phyloP scores from a whole-genome alignment of 2,113 vertebrate species.

The Caloenas nicobarica region DNA sequence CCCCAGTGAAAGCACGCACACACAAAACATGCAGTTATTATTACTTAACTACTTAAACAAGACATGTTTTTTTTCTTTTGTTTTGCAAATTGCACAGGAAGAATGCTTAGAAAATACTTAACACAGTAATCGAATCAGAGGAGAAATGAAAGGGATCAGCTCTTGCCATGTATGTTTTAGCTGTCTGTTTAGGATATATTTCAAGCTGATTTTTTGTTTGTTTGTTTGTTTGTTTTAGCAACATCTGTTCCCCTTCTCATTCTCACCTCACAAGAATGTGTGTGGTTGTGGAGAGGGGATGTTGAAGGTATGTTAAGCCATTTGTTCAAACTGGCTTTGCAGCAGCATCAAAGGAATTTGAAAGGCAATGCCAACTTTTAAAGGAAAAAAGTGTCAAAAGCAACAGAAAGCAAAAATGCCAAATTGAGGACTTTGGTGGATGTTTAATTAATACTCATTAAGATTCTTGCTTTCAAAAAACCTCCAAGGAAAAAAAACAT shows the following conservation, averaged over 20 bases:
- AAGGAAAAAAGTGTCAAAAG: not conserved
- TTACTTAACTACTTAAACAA: not conserved
- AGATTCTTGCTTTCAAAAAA: not conserved
- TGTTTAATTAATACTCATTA: not conserved
- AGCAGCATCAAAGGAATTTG: not conserved
- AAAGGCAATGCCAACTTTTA: not conserved
- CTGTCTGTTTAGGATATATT: not conserved
- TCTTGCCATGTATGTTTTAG: not conserved
- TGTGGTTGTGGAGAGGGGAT: not conserved
- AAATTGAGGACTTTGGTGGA: not conserved
- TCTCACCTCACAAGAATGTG: not conserved
- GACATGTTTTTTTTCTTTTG: not conserved
- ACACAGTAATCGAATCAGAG: not conserved
- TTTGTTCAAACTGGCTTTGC: not conserved
- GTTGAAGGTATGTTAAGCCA: not conserved
- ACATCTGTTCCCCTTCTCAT: not conserved
- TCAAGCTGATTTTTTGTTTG: not conserved
- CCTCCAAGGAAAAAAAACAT: accelerated
- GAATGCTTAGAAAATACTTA: not conserved
- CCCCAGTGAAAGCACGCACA: not conserved
- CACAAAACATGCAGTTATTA: not conserved
- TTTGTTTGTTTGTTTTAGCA: not conserved
- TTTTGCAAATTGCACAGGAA: not conserved
- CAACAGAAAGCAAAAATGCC: not conserved
- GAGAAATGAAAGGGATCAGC: not conserved